Base-by-base conservation (phyloP, 2,797 vertebrate species). In the Tamandua tetradactyla region DNA sequence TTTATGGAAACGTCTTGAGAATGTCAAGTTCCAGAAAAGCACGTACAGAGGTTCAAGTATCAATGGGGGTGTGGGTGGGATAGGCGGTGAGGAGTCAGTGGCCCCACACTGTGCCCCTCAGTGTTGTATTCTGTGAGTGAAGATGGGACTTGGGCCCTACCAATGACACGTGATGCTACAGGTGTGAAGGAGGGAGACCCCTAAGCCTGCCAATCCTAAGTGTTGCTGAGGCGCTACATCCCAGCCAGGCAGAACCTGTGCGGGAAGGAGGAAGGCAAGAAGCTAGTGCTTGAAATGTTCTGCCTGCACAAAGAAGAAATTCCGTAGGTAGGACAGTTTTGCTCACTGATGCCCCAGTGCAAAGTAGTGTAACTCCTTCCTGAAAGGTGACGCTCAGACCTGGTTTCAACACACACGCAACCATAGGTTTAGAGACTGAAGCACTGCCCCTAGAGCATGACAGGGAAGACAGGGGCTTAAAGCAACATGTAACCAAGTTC, bases 31-130 rank as follows among this genome's bases (percentile, higher is more conserved):
- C 7, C 66, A 37, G 78, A 32, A 57, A 44, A 32, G 17, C 23
- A 2, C 2, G 2, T 4, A 42, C 30, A 5, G 15, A n/a, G 5
- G 3, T 1, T 1, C 1, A 6, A 17, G 22, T 0, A 8, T 4
- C 5, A n/a, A 7, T 2, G 61, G 42, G 2, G 8, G 25, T 47
- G 25, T n/a, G n/a, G n/a, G n/a, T n/a, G n/a, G n/a, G n/a, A n/a
- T n/a, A n/a, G n/a, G n/a, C n/a, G n/a, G n/a, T n/a, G 52, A 35
- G 7, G 5, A 3, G 61, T 7, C 7, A 14, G 35, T 1, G 27
- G 59, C 47, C 30, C 42, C 13, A 42, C 30, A 25, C 37, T 4
- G 64, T 1, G 7, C 68, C 25, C 25, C 15, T 3, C 8, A 1
- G 57, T 0, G 3, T 15, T 0, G 2, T 32, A 32, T 0, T 62